Evolutionary conservation across 2,888 invertebrate species (phyloP).

Genomic region (Anaspis maculata): DNA sequence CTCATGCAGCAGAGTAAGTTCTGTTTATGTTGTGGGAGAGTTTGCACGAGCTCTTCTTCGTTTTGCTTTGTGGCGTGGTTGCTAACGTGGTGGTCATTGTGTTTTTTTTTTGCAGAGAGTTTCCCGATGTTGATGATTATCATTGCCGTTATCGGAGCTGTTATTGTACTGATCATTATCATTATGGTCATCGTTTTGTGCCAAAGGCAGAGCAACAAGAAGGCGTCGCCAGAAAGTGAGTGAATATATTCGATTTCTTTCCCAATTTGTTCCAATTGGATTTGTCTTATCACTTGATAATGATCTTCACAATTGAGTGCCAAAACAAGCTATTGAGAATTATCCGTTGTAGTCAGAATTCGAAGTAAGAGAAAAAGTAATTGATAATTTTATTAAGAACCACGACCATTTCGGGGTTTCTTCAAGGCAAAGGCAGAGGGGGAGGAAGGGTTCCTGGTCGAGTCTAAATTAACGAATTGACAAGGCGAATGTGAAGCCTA

Average conservation of each 20-base stretch:
- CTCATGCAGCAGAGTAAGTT: constrained; percentile 82
- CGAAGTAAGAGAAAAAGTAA: no score
- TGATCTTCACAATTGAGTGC: no score
- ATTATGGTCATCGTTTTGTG: constrained; percentile 80
- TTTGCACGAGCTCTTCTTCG: no score
- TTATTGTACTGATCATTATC: constrained; percentile 76
- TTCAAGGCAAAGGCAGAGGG: no score
- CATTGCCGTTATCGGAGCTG: constrained; percentile 78
- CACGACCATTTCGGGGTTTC: no score
- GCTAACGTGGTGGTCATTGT: neutral
- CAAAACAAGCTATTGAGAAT: no score
- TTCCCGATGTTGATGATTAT: constrained; percentile 75
- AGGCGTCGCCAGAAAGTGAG: constrained; percentile 44
- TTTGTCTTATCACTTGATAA: no score
- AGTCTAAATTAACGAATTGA: no score
- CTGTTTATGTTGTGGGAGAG: neutral
- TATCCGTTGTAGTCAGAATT: no score
- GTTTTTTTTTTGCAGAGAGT: constrained; percentile 49
- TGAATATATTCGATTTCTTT: constrained; percentile 2
- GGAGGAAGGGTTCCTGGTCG: no score
- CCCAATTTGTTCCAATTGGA: neutral
- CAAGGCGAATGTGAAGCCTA: no score
- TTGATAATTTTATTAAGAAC: no score
- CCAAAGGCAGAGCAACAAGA: constrained; percentile 55
- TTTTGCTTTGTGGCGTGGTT: neutral